These are phyloP conservation scores for Sapajus apella DNA, from an alignment of 2,113 vertebrate species.

Conservation along the genomic window DNA sequence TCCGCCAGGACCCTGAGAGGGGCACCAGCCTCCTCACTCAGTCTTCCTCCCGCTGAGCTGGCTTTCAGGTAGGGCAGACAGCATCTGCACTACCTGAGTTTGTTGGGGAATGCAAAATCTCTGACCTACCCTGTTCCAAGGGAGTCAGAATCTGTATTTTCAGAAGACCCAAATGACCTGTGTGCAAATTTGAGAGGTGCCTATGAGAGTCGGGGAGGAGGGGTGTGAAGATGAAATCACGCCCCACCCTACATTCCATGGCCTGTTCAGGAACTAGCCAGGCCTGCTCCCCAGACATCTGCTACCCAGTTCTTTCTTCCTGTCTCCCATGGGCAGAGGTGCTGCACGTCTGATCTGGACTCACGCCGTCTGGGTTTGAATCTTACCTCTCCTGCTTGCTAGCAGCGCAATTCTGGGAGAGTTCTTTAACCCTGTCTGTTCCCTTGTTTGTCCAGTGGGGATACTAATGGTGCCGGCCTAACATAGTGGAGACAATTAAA, in stretches of 20 bases:
- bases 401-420: background rate
- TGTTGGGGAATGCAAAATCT: background rate
- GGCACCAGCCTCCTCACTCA: too few species aligned
- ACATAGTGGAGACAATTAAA: background rate
- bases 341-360: fast-evolving
- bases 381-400: background rate
- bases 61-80: too few species aligned
- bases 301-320: background rate
- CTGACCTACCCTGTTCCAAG: background rate
- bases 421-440: background rate
- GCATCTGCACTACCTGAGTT: fast-evolving
- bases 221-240: fast-evolving
- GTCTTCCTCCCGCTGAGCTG: too few species aligned
- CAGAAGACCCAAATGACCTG: fast-evolving
- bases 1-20: background rate
- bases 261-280: fast-evolving
- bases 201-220: fast-evolving
- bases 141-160: background rate
- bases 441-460: background rate
- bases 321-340: background rate
- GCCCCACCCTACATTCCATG: fast-evolving
- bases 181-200: fast-evolving
- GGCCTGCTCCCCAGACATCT: fast-evolving
- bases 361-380: fast-evolving
- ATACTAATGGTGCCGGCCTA: fast-evolving